These are phyloP conservation scores for Catostylus mosaicus DNA, from an alignment of 30 jellyfish, hydroid and myxozoan genomes.

Conservation along the genomic window DNA sequence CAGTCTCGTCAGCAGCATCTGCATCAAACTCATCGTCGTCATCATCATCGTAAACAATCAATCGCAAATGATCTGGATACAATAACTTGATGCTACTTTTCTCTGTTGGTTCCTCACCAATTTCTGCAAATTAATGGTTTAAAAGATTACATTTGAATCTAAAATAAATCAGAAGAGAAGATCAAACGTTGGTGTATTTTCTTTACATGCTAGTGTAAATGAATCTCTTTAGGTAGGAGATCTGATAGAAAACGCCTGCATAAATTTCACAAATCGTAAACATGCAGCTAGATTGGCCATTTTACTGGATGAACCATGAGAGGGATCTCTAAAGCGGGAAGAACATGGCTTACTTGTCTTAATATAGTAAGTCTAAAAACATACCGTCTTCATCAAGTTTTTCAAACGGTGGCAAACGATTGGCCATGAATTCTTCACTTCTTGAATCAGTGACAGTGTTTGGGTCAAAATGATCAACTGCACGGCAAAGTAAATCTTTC, in stretches of 20 bases:
- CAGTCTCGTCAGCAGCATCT: conserved; percentile 58
- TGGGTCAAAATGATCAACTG: conserved; percentile 85
- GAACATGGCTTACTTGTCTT: not conserved
- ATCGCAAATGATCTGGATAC: conserved; percentile 91
- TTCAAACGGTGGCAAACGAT: conserved; percentile 89
- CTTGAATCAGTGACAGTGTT: conserved; percentile 82
- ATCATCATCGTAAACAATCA: conserved; percentile 78
- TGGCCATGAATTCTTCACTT: conserved; percentile 88
- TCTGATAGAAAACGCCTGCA: too few species aligned
- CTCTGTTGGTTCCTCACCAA: conserved; percentile 65
- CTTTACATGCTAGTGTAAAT: too few species aligned
- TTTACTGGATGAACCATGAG: not conserved
- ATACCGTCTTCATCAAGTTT: conserved; percentile 66
- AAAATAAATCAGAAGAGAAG: too few species aligned
- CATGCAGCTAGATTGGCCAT: too few species aligned
- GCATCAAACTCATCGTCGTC: conserved; percentile 86
- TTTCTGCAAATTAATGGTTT: conserved; percentile 1
- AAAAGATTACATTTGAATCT: too few species aligned
- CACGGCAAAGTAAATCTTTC: conserved; percentile 66
- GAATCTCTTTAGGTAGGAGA: too few species aligned
- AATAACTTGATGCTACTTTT: conserved; percentile 66
- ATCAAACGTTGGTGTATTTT: too few species aligned
- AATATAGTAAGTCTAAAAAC: not conserved
- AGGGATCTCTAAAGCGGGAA: not conserved
- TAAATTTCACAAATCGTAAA: too few species aligned